Evolutionary conservation across 2,797 vertebrate genomes (phyloP), one percentile per base, ranked within the genome.

Genomic region (Allochrocebus solatus): DNA sequence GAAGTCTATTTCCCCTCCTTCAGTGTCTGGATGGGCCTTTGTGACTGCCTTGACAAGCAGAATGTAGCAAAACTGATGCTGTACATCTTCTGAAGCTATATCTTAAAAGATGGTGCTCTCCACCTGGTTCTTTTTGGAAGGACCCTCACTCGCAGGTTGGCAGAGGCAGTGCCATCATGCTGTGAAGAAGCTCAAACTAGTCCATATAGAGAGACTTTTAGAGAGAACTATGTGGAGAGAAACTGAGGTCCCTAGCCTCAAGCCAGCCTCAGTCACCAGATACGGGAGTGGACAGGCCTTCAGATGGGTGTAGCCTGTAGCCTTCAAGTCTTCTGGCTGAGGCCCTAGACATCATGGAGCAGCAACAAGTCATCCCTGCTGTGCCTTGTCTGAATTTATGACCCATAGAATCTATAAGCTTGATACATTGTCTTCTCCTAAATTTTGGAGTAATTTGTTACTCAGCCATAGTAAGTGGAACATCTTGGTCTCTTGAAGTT

Each of bases 301-400:
- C 57, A 41, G 1, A 1, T 13, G 57, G 78, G 33, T 3, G 2
- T 26, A 5, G 46, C 21, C 41, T 82, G 26, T 48, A 41, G 67
- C 19, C 78, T 50, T 11, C 2, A 5, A 50, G 39, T 46, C 57
- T 61, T 70, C 41, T 13, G 33, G 67, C 48, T 57, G 17, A 75
- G 8, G 64, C 11, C 41, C 33, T 78, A 19, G 70, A 74, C 75
- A 53, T 46, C 0, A 0, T 19, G 19, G 36, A 55, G 5, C 39
- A 33, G 48, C 90, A 79, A 30, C 26, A 57, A 72, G 64, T 26
- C 33, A 1, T 24, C 10, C 12, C 24, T 67, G 39, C 39, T 26
- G n/a, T 70, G 16, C 28, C 48, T n/a, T 80, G 75, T 70, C 87
- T 89, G 61, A 55, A 48, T 91, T 46, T 82, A 64, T 39, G 39